Percentiles rank a stretch among this genome's conserved stretches.
Evolutionary conservation across 1,140 invertebrate species (phyloP).

Genomic region (Gonatopus flavifemur): DNA sequence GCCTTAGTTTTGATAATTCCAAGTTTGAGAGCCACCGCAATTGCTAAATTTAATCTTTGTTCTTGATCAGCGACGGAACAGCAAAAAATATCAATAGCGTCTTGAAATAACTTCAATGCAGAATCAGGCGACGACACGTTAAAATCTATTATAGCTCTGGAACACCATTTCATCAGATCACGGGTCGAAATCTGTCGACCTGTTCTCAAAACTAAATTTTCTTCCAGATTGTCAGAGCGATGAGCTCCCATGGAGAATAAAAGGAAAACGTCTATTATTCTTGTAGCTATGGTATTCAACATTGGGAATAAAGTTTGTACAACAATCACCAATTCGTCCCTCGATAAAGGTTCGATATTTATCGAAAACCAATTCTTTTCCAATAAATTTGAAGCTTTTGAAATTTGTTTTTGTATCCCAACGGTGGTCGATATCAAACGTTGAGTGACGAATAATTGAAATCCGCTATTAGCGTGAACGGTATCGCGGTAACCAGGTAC

Average conservation of each 20-base stretch:
- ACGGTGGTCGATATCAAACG: slow-evolving; percentile 62
- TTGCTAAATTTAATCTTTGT: slow-evolving; percentile 68
- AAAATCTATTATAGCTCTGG: slow-evolving; percentile 74
- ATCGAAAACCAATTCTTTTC: slow-evolving; percentile 83
- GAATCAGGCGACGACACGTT: slow-evolving; percentile 74
- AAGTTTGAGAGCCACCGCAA: slow-evolving; percentile 75
- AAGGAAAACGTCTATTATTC: slow-evolving; percentile 83
- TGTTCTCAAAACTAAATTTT: slow-evolving; percentile 52
- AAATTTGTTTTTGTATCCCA: slow-evolving; percentile 68
- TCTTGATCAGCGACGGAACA: slow-evolving; percentile 69
- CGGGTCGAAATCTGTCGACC: slow-evolving; percentile 75
- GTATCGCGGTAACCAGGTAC: slow-evolving; percentile 86
- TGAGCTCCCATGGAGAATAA: slow-evolving; percentile 75
- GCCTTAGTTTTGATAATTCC: slow-evolving; percentile 83
- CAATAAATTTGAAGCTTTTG: slow-evolving; percentile 66
- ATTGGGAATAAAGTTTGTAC: slow-evolving; percentile 71
- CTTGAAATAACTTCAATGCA: slow-evolving; percentile 78
- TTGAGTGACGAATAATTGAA: slow-evolving; percentile 90
- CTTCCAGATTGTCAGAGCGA: slow-evolving; percentile 39
- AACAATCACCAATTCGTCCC: slow-evolving; percentile 70
- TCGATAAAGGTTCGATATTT: slow-evolving; percentile 77
- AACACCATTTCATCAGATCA: slow-evolving; percentile 93
- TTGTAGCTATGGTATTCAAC: slow-evolving; percentile 72
- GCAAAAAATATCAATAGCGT: slow-evolving; percentile 91
- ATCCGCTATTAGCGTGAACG: slow-evolving; percentile 75